These are phyloP conservation scores for Shinisaurus crocodilurus DNA, from an alignment of 2,113 vertebrate species.

Conservation along the genomic window DNA sequence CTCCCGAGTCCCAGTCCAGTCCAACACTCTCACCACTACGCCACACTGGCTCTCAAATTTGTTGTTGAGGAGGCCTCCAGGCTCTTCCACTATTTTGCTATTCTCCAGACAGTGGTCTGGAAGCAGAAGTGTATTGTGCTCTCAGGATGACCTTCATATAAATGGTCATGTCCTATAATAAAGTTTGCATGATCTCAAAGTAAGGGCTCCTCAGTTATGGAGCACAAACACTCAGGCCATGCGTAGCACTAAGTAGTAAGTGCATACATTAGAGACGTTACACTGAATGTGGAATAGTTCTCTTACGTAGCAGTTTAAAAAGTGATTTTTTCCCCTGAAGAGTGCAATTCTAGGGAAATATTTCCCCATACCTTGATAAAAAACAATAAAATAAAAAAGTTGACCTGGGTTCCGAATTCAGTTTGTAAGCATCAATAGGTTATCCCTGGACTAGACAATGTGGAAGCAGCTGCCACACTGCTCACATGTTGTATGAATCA, in stretches of 20 bases:
- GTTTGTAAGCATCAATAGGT: background rate
- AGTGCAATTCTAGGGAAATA: too few relatives aligned
- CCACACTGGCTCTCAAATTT: too few relatives aligned
- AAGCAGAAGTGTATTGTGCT: background rate
- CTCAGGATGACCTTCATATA: background rate
- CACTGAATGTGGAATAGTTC: background rate
- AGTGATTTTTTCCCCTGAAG: background rate
- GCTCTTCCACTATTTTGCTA: too few relatives aligned
- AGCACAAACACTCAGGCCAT: background rate
- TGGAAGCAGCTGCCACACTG: background rate
- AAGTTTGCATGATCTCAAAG: background rate
- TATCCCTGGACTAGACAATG: background rate
- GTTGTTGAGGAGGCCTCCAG: background rate
- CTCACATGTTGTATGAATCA: background rate
- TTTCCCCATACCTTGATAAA: background rate
- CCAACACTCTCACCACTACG: too few relatives aligned
- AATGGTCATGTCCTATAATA: background rate
- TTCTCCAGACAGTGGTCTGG: too few relatives aligned
- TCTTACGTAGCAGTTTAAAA: background rate
- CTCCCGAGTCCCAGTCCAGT: too few relatives aligned
- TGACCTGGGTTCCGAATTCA: background rate
- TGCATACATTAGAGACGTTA: background rate
- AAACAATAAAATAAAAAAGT: background rate
- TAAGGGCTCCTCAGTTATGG: background rate
- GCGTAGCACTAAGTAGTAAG: too few relatives aligned